Percentiles rank a stretch among this genome's conserved stretches.
Evolutionary conservation across 1,140 invertebrate species (phyloP).

Genomic region (Aphelenchoides avenae): DNA sequence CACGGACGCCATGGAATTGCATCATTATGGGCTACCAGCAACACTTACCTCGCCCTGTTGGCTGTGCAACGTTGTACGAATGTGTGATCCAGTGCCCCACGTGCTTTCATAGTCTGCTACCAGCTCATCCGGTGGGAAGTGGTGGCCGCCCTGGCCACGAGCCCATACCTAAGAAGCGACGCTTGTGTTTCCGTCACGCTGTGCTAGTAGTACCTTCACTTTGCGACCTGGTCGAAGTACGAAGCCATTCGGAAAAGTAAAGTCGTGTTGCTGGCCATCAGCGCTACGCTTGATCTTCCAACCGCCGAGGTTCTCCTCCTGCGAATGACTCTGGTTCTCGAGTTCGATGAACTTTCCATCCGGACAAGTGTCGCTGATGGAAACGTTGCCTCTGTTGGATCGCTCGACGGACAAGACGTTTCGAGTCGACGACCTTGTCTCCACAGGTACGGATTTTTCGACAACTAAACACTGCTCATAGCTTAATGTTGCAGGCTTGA

Average conservation of each 20-base stretch:
- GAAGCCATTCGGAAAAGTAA: slow-evolving; percentile 17
- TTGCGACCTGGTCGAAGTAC: slow-evolving; percentile 4
- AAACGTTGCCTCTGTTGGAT: slow-evolving; percentile 7
- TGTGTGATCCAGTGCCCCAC: too few species aligned
- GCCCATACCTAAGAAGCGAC: slow-evolving; percentile 2
- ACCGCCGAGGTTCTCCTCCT: slow-evolving; percentile 23
- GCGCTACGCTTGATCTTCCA: slow-evolving; percentile 18
- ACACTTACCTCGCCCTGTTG: too few species aligned
- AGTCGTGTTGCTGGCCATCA: slow-evolving; percentile 13
- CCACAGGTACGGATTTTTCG: too few species aligned
- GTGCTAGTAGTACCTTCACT: slow-evolving; percentile 2
- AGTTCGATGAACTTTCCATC: slow-evolving; percentile 8
- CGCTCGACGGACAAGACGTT: too few species aligned
- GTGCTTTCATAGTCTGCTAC: too few species aligned
- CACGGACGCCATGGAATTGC: too few species aligned
- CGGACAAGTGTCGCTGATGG: slow-evolving; percentile 3
- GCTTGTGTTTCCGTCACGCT: not conserved
- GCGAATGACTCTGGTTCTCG: slow-evolving; percentile 6
- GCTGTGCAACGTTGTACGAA: too few species aligned
- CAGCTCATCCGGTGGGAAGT: too few species aligned
- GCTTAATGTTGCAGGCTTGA: too few species aligned
- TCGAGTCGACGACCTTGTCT: too few species aligned
- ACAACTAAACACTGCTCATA: too few species aligned
- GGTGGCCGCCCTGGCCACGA: slow-evolving; percentile 5
- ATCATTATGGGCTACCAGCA: too few species aligned